These are phyloP conservation scores for Schrankia costaestrigalis DNA, from an alignment of 2,888 invertebrate genomes.

Conservation along the genomic window DNA sequence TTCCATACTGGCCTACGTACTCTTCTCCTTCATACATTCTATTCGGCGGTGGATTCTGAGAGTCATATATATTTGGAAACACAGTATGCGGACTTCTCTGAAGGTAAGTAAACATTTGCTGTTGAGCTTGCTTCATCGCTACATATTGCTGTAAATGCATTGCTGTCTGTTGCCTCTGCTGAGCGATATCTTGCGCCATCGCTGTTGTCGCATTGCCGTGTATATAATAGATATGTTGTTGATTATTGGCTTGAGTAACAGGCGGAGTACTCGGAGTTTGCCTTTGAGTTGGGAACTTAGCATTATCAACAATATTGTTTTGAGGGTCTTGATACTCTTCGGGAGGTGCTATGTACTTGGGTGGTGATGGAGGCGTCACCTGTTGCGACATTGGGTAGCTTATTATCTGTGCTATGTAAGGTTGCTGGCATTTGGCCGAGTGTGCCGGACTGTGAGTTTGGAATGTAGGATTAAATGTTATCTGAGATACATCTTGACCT, in stretches of 20 bases:
- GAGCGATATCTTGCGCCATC: conserved; percentile 59
- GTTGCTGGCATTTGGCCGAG: conserved; percentile 62
- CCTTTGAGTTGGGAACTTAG: conserved; percentile 45
- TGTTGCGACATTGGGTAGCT: conserved; percentile 74
- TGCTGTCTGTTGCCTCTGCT: conserved; percentile 74
- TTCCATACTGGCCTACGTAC: conserved; percentile 53
- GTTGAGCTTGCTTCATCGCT: conserved; percentile 78
- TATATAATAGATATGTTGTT: conserved; percentile 71
- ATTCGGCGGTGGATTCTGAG: conserved; percentile 44
- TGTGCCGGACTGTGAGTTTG: conserved; percentile 77
- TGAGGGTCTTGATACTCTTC: conserved; percentile 75
- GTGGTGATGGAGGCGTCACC: conserved; percentile 68
- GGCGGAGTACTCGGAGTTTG: conserved; percentile 40
- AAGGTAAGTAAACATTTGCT: conserved; percentile 71
- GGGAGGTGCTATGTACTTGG: conserved; percentile 72
- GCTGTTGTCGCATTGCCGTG: conserved; percentile 60
- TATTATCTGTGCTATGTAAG: conserved; percentile 74
- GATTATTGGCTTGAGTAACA: conserved; percentile 45
- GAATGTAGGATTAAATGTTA: conserved; percentile 77
- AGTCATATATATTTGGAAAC: conserved; percentile 64
- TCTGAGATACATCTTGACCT: conserved; percentile 66
- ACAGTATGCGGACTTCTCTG: conserved; percentile 70
- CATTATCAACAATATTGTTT: conserved; percentile 52
- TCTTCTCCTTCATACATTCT: conserved; percentile 66
- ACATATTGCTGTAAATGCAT: conserved; percentile 75